Evolutionary conservation across 1,140 invertebrate genomes (phyloP).

Genomic region (Drosophila bocki): DNA sequence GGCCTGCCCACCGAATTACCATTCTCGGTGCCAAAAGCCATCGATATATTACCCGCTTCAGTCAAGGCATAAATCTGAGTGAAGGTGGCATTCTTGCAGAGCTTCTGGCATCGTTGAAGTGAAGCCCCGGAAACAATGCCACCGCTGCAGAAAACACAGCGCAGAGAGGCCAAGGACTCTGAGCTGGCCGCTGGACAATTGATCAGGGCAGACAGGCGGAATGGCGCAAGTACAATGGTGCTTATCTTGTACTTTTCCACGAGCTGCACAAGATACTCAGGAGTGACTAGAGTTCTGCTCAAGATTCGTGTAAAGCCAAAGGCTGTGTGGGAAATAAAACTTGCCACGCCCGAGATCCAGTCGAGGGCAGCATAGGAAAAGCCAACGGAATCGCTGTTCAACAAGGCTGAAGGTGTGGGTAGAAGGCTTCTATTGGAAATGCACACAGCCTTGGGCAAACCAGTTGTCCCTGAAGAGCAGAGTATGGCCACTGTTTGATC

Average conservation of each 20-base stretch:
- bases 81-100: slow-evolving; percentile 53
- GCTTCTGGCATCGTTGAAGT: slow-evolving; percentile 47
- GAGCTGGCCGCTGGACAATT: slow-evolving; percentile 45
- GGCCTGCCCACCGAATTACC: slow-evolving; percentile 55
- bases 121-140: slow-evolving; percentile 41
- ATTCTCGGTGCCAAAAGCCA: slow-evolving; percentile 50
- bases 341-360: slow-evolving; percentile 75
- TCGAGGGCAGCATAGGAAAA: slow-evolving; percentile 64
- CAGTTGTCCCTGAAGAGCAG: slow-evolving; percentile 91
- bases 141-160: slow-evolving; percentile 49
- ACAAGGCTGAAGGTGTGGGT: slow-evolving; percentile 14
- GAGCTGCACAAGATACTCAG: slow-evolving; percentile 57
- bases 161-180: slow-evolving; percentile 41
- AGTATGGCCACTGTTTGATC: slow-evolving; percentile 83
- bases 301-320: slow-evolving; percentile 70
- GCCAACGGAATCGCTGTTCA: slow-evolving; percentile 55
- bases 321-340: slow-evolving; percentile 49
- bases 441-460: slow-evolving; percentile 91
- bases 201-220: slow-evolving; percentile 48
- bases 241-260: slow-evolving; percentile 74
- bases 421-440: slow-evolving; percentile 86
- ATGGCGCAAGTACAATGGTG: slow-evolving; percentile 46
- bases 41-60: slow-evolving; percentile 58
- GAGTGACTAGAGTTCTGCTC: slow-evolving; percentile 45
- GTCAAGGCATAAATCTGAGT: slow-evolving; percentile 64